These are phyloP conservation scores for Merops nubicus DNA, from an alignment of 2,113 vertebrate species.

Conservation along the genomic window DNA sequence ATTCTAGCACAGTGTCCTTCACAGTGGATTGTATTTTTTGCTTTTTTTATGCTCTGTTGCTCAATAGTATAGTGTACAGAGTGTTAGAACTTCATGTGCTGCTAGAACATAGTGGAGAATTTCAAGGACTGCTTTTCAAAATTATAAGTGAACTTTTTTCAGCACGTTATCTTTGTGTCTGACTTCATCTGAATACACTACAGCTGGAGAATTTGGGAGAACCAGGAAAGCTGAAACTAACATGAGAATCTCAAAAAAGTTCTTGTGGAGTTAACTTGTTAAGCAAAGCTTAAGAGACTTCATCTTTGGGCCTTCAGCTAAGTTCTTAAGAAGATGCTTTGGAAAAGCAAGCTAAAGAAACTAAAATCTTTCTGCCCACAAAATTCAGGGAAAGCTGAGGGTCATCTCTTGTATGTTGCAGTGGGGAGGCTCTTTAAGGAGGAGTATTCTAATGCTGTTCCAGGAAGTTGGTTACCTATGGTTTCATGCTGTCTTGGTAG, in stretches of 20 bases:
- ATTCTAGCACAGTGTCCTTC: not conserved
- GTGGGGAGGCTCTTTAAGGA: not conserved
- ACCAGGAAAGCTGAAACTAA: not conserved
- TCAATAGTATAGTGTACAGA: accelerated
- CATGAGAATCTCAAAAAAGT: not conserved
- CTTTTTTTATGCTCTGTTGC: accelerated
- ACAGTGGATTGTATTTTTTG: not conserved
- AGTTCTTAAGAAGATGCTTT: not conserved
- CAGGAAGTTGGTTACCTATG: not conserved
- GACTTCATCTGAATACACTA: not conserved
- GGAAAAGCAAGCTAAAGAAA: not conserved
- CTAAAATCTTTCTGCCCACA: not conserved
- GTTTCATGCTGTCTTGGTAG: not conserved
- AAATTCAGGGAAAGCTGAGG: not conserved
- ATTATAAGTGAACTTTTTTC: not conserved
- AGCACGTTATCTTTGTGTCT: accelerated
- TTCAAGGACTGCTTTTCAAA: not conserved
- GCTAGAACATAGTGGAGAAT: not conserved
- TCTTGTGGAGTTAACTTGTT: not conserved
- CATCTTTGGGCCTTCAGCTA: not conserved
- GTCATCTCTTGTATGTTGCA: accelerated
- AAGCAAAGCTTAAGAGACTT: not conserved
- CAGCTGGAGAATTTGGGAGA: not conserved
- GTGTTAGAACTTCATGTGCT: not conserved
- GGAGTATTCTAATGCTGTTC: not conserved